Evolutionary conservation across 2,888 invertebrate species (phyloP), one percentile per base, ranked within the genome.

Genomic region (Pachydiplax longipennis): DNA sequence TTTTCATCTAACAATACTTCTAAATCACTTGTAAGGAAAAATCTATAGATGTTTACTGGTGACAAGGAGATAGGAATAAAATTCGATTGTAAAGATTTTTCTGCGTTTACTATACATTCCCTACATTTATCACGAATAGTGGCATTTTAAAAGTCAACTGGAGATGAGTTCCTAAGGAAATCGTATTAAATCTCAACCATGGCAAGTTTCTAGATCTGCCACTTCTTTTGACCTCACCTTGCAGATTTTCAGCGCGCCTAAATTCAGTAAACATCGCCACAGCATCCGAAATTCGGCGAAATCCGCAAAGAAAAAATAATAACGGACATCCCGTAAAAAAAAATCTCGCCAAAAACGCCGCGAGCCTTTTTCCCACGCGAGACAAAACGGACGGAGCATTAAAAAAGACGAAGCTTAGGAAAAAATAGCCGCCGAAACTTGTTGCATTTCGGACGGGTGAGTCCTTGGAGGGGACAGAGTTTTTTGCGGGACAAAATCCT

Each of bases 361-460:
- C 31, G n/a, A 37, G 65, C 31, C 53, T 25, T 73, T 61, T 87
- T 87, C 87, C 87, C 87, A 87, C 87, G 61, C 35, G 35, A 31
- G 58, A 53, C 58, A 58, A 31, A 44, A 83, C 15, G 35, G 2
- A 58, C 73, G 31, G 25, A 53, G 73, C 3, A 25, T 35, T 48
- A 58, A 83, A 58, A 83, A 83, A 31, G 83, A 61, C 61, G 37
- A 31, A 13, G 65, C 87, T 22, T 8, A 65, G 61, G 87, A 87
- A 25, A 83, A 87, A 87, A 87, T 61, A 87, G 58, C 87, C 65
- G 12, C n/a, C 35, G 87, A 65, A 37, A 87, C 87, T 87, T 87
- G 87, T 87, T 87, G 87, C 87, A 87, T 65, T 87, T 87, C 61
- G 61, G 61, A 58, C 87, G 87, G 35, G n/a, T n/a, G 61, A 35